Conservation (phyloP, 1,140 invertebrate species). For the Caenorhabditis brenneri region DNA sequence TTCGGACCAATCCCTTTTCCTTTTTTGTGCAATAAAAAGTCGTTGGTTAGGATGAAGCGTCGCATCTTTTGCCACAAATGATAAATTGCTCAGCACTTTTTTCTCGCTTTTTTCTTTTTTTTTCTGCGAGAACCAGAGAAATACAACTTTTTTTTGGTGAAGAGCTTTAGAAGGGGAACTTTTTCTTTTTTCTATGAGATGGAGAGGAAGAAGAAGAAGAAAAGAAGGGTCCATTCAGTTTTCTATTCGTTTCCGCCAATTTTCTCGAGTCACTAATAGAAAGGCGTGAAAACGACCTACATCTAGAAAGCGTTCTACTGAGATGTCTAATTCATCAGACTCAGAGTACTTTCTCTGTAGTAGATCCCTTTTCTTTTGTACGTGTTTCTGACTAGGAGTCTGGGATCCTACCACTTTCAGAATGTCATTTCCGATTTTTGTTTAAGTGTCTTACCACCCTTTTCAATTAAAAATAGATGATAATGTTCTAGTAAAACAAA, state of each 20-base stretch:
- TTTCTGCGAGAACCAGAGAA: constrained; percentile 16
- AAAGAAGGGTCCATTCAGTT: constrained; percentile 20
- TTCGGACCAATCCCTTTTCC: not conserved
- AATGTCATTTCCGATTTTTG: too few species aligned
- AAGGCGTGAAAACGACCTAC: constrained; percentile 18
- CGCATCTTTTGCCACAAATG: constrained; percentile 23
- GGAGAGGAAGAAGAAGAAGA: not conserved
- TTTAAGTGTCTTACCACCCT: too few species aligned
- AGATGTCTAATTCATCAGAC: not conserved
- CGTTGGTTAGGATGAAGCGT: not conserved
- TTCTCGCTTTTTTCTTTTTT: not conserved
- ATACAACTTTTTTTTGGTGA: constrained; percentile 32
- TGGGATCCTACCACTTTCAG: too few species aligned
- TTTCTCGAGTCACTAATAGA: constrained; percentile 23
- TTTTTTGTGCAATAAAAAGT: constrained; percentile 34
- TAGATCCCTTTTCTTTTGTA: too few species aligned
- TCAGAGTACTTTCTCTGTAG: too few species aligned
- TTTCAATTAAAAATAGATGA: too few species aligned
- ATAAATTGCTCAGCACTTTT: constrained; percentile 36
- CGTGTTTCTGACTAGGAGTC: too few species aligned
- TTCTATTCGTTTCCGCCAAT: constrained; percentile 39
- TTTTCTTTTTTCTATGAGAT: not conserved
- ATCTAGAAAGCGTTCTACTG: not conserved
- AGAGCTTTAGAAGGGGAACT: constrained; percentile 19
- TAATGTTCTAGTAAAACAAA: too few species aligned